Base-by-base conservation (phyloP, 2,797 vertebrate genomes). In the Echeneis naucrates region DNA sequence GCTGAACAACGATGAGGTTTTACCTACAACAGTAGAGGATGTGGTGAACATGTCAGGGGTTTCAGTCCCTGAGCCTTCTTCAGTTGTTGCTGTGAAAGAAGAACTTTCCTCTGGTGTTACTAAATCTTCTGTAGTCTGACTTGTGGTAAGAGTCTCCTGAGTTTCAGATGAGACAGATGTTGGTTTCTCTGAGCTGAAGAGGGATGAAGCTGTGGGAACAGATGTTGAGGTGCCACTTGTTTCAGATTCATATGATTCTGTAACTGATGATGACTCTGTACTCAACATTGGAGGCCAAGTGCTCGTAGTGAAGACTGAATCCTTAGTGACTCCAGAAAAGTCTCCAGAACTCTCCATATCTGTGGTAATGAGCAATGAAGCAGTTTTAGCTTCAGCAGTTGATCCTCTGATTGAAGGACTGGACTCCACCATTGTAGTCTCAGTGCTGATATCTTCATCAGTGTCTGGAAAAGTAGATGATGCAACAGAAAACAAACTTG, bases 141-240 rank as follows among this genome's bases (percentile, higher is more conserved):
- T 55, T 13, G 44, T 61, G 1, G 11, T 58, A 3, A 7, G 1
- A 32, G 4, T 62, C 0, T 32, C 17, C 12, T 45, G 0, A n/a
- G 30, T 44, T 33, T 57, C 42, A 42, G 14, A 2, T 33, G 68
- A 50, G 2, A 32, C 2, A 62, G 61, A 2, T 5, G 13, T 73
- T 26, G 61, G 62, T 77, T 68, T 70, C 4, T 75, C 45, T 35
- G 63, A 75, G 44, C 75, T 88, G 40, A 30, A 54, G 0, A 72
- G 27, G 8, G 52, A 77, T 10, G 42, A 10, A 45, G 42, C 8
- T n/a, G 19, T n/a, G 4, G 52, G 51, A 1, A 35, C 8, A 61
- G 19, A n/a, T n/a, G n/a, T n/a, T n/a, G n/a, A 40, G 23, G 23
- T 1, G 4, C 16, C 26, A n/a, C 9, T n/a, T 53, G n/a, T 61